phyloP scores from a whole-genome alignment of 2,113 vertebrate species.

The Chloropsis hardwickii region DNA sequence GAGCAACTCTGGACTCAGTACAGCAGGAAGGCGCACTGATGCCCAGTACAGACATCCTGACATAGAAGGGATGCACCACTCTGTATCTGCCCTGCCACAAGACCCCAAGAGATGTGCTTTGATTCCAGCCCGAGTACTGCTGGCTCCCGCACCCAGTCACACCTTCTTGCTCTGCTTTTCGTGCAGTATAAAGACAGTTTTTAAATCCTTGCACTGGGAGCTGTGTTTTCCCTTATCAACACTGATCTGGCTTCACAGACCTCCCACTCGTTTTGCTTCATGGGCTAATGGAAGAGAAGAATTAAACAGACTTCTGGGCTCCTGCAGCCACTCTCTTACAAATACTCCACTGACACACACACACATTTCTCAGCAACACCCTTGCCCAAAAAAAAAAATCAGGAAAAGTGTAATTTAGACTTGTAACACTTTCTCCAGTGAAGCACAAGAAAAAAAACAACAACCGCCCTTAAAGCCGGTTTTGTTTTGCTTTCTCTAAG shows the following conservation, averaged over 20 bases:
- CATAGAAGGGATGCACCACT: accelerated
- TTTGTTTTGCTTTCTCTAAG: constrained; percentile 3
- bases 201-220: background rate
- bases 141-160: background rate
- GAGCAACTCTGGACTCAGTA: background rate
- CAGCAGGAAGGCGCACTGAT: accelerated
- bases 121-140: background rate
- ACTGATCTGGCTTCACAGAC: constrained; percentile 10
- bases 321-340: background rate
- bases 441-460: background rate
- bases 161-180: background rate
- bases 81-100: background rate
- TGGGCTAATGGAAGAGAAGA: constrained; percentile 14
- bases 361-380: background rate
- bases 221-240: constrained; percentile 19
- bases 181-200: background rate
- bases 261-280: constrained; percentile 42
- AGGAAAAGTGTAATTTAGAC: constrained; percentile 13
- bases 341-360: background rate
- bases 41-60: background rate
- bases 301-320: constrained; percentile 2
- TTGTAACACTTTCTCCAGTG: constrained; percentile 2
- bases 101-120: accelerated
- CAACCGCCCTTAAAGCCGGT: background rate
- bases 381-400: background rate